Conservation (phyloP, 2,888 invertebrate genomes). For the Prosopocoilus inquinatus region DNA sequence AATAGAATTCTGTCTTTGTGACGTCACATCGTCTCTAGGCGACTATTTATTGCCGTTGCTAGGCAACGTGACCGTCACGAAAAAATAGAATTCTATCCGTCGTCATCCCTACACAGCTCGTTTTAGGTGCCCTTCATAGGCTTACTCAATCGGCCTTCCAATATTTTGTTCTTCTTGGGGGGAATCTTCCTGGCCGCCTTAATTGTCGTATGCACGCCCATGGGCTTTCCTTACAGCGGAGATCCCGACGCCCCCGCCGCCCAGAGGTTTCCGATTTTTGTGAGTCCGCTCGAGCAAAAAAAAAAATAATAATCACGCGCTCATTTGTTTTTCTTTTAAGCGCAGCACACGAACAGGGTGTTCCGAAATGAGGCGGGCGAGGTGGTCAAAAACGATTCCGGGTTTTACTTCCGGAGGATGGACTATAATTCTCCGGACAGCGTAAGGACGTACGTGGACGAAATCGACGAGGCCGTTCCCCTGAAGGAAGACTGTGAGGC, state of each 20-base stretch:
- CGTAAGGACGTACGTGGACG: constrained; percentile 35
- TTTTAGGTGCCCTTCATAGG: constrained; percentile 38
- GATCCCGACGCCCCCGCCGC: constrained; percentile 59
- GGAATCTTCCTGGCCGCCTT: constrained; percentile 38
- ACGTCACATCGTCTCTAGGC: too few species aligned
- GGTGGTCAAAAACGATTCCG: constrained; percentile 38
- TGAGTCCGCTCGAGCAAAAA: constrained; percentile 27
- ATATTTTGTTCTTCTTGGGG: constrained; percentile 32
- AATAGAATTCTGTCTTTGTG: too few species aligned
- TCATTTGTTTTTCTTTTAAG: constrained; percentile 14
- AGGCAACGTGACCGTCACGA: too few species aligned
- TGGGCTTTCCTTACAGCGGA: constrained; percentile 71
- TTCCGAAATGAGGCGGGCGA: constrained; percentile 38
- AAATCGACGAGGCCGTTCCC: constrained; percentile 32
- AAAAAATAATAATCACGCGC: not conserved
- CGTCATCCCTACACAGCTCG: too few species aligned
- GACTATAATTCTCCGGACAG: constrained; percentile 44
- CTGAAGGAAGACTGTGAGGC: constrained; percentile 38
- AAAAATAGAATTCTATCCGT: too few species aligned
- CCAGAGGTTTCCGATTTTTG: constrained; percentile 59
- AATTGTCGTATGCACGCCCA: constrained; percentile 59
- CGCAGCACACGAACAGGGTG: constrained; percentile 39
- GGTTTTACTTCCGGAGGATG: constrained; percentile 43
- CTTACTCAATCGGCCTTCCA: constrained; percentile 33
- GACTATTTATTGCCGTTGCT: too few species aligned